Evolutionary conservation across 2,888 invertebrate species (phyloP), one percentile per base, ranked within the genome.

Genomic region (Melieria crassipennis): DNA sequence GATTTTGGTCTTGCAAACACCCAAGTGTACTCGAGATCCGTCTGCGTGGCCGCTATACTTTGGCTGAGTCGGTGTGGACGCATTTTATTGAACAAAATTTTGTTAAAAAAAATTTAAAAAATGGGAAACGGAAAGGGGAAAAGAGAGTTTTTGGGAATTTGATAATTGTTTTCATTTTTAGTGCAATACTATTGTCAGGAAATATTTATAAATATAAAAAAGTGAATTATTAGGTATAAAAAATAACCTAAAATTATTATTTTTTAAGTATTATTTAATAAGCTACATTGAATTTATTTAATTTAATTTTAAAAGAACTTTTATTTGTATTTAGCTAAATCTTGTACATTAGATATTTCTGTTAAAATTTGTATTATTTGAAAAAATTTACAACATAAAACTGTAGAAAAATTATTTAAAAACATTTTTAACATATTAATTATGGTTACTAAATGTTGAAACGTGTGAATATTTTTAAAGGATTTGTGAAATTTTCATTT

Each of bases 1-100:
- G 85, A 85, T 79, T 84, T 84, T 73, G 85, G 85, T 76, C 85
- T 79, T 70, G 82, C 82, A 79, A 84, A 85, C 71, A 84, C 84
- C 85, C 85, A 85, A 79, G 80, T 80, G 80, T 84, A 85, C 75
- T 84, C 84, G 77, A 78, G 79, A 77, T 83, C 82, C 82, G 75
- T 76, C 65, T 77, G 74, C 77, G 78, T 76, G 13, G 70, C 50
- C 42, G 57, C 52, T 52, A 65, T 48, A 67, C 58, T 71, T 56
- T 67, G 65, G 66, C 58, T 66, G 65, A 69, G 72, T 13, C 60
- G 56, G 61, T 72, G 69, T 69, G 48, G 64, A 63, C 62, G 45
- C 16, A 13, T 62, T 66, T 57, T 62, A 10, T 65, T 50, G 7
- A 45, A 42, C 48, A 60, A 11, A 13, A n/a, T 2, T 52, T 9